These are phyloP conservation scores for Polydrusus cervinus DNA, from an alignment of 2,888 invertebrate genomes.

Conservation along the genomic window DNA sequence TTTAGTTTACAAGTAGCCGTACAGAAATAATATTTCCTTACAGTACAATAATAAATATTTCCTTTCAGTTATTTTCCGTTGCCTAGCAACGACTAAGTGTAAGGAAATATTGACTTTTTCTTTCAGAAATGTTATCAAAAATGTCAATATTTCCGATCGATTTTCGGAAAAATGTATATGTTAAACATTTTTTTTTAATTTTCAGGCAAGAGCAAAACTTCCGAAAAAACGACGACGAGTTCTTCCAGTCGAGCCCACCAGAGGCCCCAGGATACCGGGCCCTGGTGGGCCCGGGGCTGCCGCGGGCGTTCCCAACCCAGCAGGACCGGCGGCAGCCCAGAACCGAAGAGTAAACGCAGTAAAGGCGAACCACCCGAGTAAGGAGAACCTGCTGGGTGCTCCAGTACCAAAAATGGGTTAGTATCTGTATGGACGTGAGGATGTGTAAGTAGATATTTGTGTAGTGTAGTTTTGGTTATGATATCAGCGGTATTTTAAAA, in stretches of 20 bases:
- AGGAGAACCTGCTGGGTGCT: slow-evolving; percentile 78
- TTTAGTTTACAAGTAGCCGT: too few species aligned
- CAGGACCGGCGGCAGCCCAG: slow-evolving; percentile 76
- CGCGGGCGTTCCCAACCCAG: slow-evolving; percentile 66
- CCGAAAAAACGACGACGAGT: slow-evolving; percentile 98
- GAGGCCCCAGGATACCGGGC: slow-evolving; percentile 78
- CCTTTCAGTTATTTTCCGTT: too few species aligned
- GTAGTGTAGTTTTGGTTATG: not conserved
- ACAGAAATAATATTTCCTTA: too few species aligned
- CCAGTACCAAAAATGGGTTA: slow-evolving; percentile 81
- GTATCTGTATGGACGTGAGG: slow-evolving; percentile 31
- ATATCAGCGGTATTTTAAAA: too few species aligned
- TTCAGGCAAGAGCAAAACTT: slow-evolving; percentile 95
- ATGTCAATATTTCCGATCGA: too few species aligned
- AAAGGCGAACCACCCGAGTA: slow-evolving; percentile 86
- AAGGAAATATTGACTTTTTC: too few species aligned
- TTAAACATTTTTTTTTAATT: not conserved
- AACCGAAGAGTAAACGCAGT: slow-evolving; percentile 90
- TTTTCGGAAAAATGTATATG: too few species aligned
- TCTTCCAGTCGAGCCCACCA: slow-evolving; percentile 94
- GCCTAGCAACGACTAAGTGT: too few species aligned
- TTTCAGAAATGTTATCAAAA: too few species aligned
- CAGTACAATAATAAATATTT: too few species aligned
- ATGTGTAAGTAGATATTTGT: slow-evolving; percentile 11
- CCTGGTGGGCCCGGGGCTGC: slow-evolving; percentile 62